These are phyloP conservation scores for Grallaria varia DNA, from an alignment of 2,113 vertebrate genomes.

Conservation along the genomic window DNA sequence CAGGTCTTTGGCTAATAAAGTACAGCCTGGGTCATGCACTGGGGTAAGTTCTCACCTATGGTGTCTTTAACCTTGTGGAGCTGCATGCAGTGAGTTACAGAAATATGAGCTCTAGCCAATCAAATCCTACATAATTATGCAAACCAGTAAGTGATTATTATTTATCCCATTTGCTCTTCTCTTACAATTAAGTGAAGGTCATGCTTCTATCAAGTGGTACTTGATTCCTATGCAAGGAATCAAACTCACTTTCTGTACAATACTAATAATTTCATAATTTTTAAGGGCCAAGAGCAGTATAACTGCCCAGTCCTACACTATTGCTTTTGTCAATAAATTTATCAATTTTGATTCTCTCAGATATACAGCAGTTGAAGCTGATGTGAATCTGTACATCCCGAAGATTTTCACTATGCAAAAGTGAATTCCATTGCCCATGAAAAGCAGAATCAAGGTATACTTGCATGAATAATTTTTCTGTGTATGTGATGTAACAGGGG, in stretches of 20 bases:
- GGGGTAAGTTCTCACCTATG: neutral
- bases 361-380: neutral
- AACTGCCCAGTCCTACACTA: neutral
- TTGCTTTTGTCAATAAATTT: neutral
- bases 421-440: neutral
- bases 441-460: neutral
- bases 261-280: neutral
- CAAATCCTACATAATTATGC: neutral
- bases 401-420: neutral
- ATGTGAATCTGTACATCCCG: neutral
- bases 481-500: neutral
- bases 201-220: neutral
- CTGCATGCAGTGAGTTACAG: neutral
- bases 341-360: neutral
- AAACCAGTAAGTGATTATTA: neutral
- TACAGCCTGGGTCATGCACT: neutral
- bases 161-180: neutral
- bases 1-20: neutral
- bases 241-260: neutral
- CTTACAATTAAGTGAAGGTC: neutral
- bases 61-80: neutral
- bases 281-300: neutral
- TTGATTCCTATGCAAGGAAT: neutral
- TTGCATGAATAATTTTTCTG: neutral
- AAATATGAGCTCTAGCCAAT: neutral